These are phyloP conservation scores for Entomobrya proxima DNA, from an alignment of 2,888 invertebrate species.

Conservation along the genomic window DNA sequence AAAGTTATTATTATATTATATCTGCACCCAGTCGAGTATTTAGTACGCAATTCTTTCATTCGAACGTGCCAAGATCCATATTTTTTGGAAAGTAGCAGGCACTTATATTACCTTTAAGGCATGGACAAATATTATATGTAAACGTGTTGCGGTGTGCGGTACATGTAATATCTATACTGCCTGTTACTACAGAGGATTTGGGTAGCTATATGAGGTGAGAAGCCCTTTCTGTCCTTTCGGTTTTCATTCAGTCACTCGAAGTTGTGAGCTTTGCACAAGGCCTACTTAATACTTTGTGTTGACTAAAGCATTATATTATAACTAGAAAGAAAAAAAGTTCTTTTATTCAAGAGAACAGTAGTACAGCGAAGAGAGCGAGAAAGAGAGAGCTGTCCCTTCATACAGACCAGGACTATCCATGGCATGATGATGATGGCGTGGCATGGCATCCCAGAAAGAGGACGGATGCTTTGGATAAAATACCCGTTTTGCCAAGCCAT, in stretches of 20 bases:
- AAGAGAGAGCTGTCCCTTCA: conserved; percentile 2
- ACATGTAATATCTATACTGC: no score
- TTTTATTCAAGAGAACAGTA: background rate
- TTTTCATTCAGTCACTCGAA: conserved; percentile 18
- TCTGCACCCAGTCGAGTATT: no score
- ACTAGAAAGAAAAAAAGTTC: background rate
- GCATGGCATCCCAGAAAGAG: background rate
- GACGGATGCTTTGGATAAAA: conserved; percentile 29
- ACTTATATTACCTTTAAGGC: no score
- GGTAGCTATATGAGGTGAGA: conserved; percentile 4
- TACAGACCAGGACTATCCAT: no score
- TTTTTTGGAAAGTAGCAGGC: no score
- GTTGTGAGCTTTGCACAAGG: background rate
- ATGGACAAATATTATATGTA: background rate
- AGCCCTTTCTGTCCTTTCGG: conserved; percentile 40
- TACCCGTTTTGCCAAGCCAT: conserved; percentile 43
- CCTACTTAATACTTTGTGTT: conserved; percentile 18
- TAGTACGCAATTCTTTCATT: no score
- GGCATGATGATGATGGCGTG: background rate
- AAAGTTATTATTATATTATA: no score
- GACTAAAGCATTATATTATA: conserved; percentile 20
- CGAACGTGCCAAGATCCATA: no score
- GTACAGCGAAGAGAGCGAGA: background rate
- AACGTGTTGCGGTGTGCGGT: no score
- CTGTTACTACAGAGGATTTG: no score